phyloP scores from a whole-genome alignment of 2,888 invertebrate species.

The Pristionchus arcanus region DNA sequence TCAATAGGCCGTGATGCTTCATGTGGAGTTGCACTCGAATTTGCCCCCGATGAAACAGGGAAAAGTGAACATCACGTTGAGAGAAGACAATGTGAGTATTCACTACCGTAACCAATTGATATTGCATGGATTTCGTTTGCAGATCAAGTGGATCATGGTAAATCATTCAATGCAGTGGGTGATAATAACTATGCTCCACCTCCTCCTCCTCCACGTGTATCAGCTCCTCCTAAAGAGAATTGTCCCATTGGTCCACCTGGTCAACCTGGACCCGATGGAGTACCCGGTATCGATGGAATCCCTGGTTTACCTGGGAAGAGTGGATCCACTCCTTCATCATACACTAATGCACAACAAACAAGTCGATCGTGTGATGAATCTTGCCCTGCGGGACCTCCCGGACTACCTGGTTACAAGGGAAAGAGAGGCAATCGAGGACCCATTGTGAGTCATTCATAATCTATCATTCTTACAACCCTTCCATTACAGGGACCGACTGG shows the following conservation, averaged over 20 bases:
- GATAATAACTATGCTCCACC: background rate
- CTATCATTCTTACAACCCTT: background rate
- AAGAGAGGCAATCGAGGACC: constrained; percentile 75
- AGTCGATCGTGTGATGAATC: constrained; percentile 58
- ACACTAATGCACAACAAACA: constrained; percentile 3
- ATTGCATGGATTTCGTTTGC: background rate
- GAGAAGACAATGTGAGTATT: constrained; percentile 25
- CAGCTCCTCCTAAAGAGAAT: constrained; percentile 21
- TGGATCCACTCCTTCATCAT: constrained; percentile 58
- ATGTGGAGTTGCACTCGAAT: constrained; percentile 43
- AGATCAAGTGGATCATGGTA: constrained; percentile 21
- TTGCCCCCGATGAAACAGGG: background rate
- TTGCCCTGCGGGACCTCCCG: constrained; percentile 75
- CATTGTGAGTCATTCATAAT: constrained; percentile 57
- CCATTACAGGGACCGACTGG: background rate
- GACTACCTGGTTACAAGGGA: constrained; percentile 76
- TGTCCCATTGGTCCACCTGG: constrained; percentile 41
- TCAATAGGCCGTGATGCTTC: constrained; percentile 31
- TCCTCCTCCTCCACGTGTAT: constrained; percentile 10
- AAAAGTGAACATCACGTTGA: background rate
- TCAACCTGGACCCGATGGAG: constrained; percentile 27
- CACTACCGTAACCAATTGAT: background rate
- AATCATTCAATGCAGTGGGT: constrained; percentile 51
- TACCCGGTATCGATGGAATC: constrained; percentile 59
- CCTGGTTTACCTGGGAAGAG: constrained; percentile 64